phyloP scores from a whole-genome alignment of 2,113 vertebrate genomes.

The Myiopsitta monachus region DNA sequence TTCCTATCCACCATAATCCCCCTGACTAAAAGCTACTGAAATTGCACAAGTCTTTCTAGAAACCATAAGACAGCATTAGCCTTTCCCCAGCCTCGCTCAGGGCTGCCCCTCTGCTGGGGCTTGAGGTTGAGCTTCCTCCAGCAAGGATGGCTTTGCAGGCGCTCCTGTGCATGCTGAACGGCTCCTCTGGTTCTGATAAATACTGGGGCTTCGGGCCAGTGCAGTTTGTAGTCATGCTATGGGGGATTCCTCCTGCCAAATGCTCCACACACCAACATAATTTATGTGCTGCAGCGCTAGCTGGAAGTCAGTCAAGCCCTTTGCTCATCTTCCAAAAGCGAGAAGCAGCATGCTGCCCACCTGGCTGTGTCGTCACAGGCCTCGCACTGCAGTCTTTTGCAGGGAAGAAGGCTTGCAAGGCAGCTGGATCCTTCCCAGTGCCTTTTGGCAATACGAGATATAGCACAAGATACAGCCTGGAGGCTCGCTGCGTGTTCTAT shows the following conservation, averaged over 20 bases:
- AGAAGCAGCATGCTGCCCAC: not conserved
- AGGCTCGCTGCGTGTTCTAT: accelerated
- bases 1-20: not conserved
- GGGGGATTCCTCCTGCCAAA: not conserved
- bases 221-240: not conserved
- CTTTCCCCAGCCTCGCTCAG: not conserved
- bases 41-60: not conserved
- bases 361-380: not conserved
- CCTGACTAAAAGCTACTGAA: not conserved
- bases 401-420: not conserved
- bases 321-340: not conserved
- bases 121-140: not conserved
- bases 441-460: not conserved
- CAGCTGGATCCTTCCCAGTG: not conserved
- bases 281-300: not conserved
- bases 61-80: not conserved
- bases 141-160: not conserved
- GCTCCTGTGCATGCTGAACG: accelerated
- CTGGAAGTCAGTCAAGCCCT: slow-evolving; percentile 2
- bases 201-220: not conserved
- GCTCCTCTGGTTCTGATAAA: not conserved
- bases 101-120: not conserved
- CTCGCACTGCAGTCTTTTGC: not conserved
- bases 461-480: not conserved
- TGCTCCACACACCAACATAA: not conserved